phyloP scores from a whole-genome alignment of 2,797 vertebrate genomes.

The Chloroceryle inda region DNA sequence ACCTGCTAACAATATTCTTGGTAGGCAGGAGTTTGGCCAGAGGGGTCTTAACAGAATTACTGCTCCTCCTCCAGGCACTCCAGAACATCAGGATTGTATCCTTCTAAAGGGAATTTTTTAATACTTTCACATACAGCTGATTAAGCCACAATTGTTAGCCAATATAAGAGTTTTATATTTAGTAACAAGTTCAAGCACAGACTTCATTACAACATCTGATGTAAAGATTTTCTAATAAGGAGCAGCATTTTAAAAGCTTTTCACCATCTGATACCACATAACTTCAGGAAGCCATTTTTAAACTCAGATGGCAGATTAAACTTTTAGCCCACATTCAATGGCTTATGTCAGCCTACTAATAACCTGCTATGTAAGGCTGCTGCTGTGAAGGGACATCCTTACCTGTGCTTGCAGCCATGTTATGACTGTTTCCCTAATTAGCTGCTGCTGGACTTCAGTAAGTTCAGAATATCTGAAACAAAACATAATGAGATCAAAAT shows the following conservation, averaged over 20 bases:
- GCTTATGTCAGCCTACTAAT: not conserved
- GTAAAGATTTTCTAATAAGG: not conserved
- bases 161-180: not conserved
- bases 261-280: not conserved
- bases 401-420: constrained; percentile 98
- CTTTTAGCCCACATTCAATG: not conserved
- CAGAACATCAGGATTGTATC: not conserved
- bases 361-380: not conserved
- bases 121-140: not conserved
- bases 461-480: constrained; percentile 89
- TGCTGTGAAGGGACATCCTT: not conserved
- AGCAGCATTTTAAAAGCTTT: not conserved
- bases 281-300: not conserved
- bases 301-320: not conserved
- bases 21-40: not conserved
- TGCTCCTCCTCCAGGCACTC: not conserved
- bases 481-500: constrained; percentile 40
- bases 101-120: not conserved
- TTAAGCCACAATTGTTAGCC: not conserved
- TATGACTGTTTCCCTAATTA: constrained; percentile 94
- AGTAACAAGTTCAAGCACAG: not conserved
- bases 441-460: constrained; percentile 90
- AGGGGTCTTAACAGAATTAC: not conserved
- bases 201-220: not conserved
- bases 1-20: not conserved